A percentile compares a stretch with the other conserved stretches of the same genome.
These are phyloP conservation scores for Eupelmus urozonus DNA, from an alignment of 2,888 invertebrate species.

Conservation along the genomic window DNA sequence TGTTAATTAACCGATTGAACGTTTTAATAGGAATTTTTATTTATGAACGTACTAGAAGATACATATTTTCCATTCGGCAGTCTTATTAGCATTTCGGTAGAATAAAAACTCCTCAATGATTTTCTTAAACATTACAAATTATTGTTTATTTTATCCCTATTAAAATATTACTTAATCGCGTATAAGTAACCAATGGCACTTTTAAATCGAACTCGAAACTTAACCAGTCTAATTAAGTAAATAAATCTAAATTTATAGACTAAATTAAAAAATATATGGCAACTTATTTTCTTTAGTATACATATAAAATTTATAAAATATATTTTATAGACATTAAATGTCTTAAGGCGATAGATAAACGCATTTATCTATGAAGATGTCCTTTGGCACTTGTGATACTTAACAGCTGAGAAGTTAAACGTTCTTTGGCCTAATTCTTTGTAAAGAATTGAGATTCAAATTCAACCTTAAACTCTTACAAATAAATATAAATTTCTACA, in stretches of 20 bases:
- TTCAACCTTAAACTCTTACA: too few species aligned
- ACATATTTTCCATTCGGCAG: slow-evolving; percentile 33
- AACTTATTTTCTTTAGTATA: not conserved
- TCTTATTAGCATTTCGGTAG: slow-evolving; percentile 28
- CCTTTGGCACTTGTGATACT: slow-evolving; percentile 52
- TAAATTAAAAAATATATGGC: not conserved
- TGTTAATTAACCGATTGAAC: not conserved
- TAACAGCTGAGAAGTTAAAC: slow-evolving; percentile 8
- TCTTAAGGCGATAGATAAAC: not conserved
- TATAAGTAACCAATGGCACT: not conserved
- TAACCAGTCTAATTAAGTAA: not conserved
- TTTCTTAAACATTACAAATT: not conserved
- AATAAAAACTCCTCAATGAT: slow-evolving; percentile 5
- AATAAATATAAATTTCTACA: too few species aligned
- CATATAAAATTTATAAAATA: not conserved
- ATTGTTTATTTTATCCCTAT: not conserved
- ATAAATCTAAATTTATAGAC: too few species aligned
- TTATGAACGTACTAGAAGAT: slow-evolving; percentile 33
- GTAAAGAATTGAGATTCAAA: not conserved
- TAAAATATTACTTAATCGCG: too few species aligned
- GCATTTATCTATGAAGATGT: not conserved
- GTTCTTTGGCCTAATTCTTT: not conserved
- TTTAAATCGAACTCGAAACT: not conserved
- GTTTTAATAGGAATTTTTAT: slow-evolving; percentile 23
- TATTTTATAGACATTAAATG: not conserved